Percentiles rank a stretch among this genome's conserved stretches.
Conservation (phyloP, 2,113 vertebrate species). For the Ciconia boyciana region DNA sequence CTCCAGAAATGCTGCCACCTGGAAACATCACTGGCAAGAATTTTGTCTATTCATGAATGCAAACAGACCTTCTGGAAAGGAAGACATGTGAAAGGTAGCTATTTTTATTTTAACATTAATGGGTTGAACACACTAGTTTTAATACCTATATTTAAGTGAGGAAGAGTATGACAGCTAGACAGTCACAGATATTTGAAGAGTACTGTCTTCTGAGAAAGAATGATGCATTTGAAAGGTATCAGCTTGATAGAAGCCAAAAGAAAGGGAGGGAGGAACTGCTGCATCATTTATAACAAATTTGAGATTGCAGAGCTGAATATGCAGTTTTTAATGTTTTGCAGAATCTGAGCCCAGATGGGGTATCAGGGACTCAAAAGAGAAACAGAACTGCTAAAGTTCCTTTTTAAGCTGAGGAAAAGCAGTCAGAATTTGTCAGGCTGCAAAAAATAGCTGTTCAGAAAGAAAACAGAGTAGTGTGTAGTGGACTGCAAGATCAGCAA, state of each 20-base stretch:
- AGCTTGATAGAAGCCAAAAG: background rate
- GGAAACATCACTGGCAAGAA: background rate
- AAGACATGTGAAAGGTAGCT: background rate
- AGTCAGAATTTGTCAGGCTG: background rate
- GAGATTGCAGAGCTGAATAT: background rate
- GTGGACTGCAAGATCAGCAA: background rate
- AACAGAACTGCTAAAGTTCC: background rate
- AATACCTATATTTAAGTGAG: background rate
- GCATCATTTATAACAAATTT: constrained; percentile 1
- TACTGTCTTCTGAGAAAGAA: background rate
- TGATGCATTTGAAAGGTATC: background rate
- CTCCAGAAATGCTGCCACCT: background rate
- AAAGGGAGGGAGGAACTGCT: background rate
- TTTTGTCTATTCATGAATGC: background rate
- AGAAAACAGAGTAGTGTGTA: background rate
- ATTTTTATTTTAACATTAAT: constrained; percentile 20
- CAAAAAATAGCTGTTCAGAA: background rate
- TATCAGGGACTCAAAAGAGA: constrained; percentile 18
- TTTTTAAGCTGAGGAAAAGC: background rate
- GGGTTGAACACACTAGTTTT: background rate
- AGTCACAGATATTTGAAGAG: background rate
- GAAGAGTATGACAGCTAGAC: background rate
- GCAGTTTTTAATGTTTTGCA: background rate
- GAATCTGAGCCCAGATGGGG: background rate
- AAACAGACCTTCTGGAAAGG: constrained; percentile 9